Base-by-base conservation (phyloP, 2,888 invertebrate species). In the Tenodera sinensis region DNA sequence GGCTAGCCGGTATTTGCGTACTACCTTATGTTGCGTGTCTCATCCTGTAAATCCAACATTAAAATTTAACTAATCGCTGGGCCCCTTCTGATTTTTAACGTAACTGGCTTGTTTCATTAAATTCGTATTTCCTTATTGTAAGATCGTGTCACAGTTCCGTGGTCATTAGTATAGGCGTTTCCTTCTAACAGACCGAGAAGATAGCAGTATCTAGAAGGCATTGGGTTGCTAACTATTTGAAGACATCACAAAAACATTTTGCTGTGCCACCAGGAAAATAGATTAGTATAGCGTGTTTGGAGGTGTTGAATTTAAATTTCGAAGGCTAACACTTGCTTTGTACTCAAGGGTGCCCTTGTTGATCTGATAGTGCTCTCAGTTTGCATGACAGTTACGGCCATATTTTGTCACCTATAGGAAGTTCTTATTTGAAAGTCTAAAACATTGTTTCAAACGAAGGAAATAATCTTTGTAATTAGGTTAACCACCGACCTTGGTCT, bases 361-460 rank as follows among this genome's bases (percentile, higher is more conserved):
- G 15, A 71, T 71, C 20, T 71, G 54, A 71, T 71, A 20, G 25
- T 71, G 3, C 0, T 6, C 25, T 81, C 12, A 28, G 83, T 47
- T 85, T 89, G 89, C 84, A 85, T 89, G 89, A 89, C 89, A 89
- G 83, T 89, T 71, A 85, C 89, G 88, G 89, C 89, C 89, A 89
- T 89, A 89, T 89, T 89, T 89, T 89, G 86, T 88, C 86, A 85
- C 28, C 7, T 85, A 83, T 20, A 86, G 82, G 54, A 81, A 88
- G 85, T 89, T 71, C 88, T 81, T 34, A 83, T 71, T 54, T 54
- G 27, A 84, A 87, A 87, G 87, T 87, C 81, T 82, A 30, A 82
- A 84, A 47, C 20, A 25, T 84, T 88, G 81, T 71, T 15, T 71
- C 54, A 71, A 71, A 20, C 54, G 20, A 71, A 71, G 25, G 20